Evolutionary conservation across 2,113 vertebrate species (phyloP), one percentile per base, ranked within the genome.

Genomic region (Erythrolamprus reginae): DNA sequence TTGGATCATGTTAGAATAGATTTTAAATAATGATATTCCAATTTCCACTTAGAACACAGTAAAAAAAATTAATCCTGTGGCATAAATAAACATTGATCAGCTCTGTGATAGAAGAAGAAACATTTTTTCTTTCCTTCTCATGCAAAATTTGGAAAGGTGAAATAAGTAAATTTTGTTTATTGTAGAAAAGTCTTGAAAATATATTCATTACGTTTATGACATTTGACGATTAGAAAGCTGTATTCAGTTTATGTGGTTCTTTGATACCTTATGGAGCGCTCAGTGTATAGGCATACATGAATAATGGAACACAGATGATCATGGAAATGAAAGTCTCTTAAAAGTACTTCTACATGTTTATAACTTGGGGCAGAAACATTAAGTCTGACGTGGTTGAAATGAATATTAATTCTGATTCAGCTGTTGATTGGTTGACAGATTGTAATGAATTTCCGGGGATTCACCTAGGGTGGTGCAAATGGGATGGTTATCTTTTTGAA

Each of bases 191-290:
- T 28, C 17, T 70, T 13, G 23, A 33, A 88, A 70, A 56, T 47
- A 50, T 55, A 55, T 12, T 51, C 13, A 9, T 5, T 84, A 84
- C 86, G 3, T 50, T 85, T 19, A 38, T 51, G 47, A 45, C 65
- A 86, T 38, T 19, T 24, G 26, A 42, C n/a, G 52, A 51, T 26
- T 89, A 33, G 4, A 58, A 70, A 21, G 70, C 47, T 90, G 15
- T 23, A n/a, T 82, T 47, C 82, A 58, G 7, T 50, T 92, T 94
- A 94, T 70, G 50, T 92, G 65, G 26, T n/a, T 94, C 90, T 93
- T 21, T 88, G 28, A 33, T 93, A 2, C 48, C 19, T 21, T n/a
- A 90, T 1, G 52, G 88, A 92, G 89, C 10, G 0, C 50, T 93
- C 3, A 87, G 33, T n/a, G 26, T 56, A 33, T 85, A n/a, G 42